Percentiles rank a stretch among this genome's conserved stretches.
phyloP scores from a whole-genome alignment of 2,888 invertebrate genomes.

The Lucinisca nassula region DNA sequence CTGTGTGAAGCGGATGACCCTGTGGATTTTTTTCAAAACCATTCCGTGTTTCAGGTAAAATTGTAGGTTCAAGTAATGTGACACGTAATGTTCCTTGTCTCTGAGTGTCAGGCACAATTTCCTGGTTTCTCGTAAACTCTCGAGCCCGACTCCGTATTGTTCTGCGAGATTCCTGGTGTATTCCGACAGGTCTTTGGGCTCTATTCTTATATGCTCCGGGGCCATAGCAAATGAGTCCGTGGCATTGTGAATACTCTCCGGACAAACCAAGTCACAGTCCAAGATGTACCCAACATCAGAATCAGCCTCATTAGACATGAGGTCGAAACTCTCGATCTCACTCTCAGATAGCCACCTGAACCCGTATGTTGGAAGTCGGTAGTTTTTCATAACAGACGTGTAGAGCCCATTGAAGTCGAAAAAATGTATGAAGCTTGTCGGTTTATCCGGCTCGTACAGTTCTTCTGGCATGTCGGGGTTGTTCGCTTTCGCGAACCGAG shows the following conservation, averaged over 20 bases:
- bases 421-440: not conserved
- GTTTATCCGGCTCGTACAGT: not conserved
- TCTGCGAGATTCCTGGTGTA: not conserved
- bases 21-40: not conserved
- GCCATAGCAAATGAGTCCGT: constrained; percentile 7
- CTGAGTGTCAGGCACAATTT: not conserved
- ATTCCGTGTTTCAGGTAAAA: not conserved
- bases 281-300: constrained; percentile 19
- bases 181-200: constrained; percentile 13
- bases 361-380: constrained; percentile 18
- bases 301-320: not conserved
- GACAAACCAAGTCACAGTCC: constrained; percentile 13
- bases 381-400: not conserved
- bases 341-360: constrained; percentile 15
- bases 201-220: constrained; percentile 1
- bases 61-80: not conserved
- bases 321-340: constrained; percentile 2
- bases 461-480: constrained; percentile 19
- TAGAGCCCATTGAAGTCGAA: constrained; percentile 27
- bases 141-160: not conserved
- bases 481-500: constrained; percentile 6
- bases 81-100: not conserved
- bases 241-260: not conserved
- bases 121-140: not conserved
- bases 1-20: not conserved